Base-by-base conservation (phyloP, 2,888 invertebrate genomes). In the Drosophila acutilabella region DNA sequence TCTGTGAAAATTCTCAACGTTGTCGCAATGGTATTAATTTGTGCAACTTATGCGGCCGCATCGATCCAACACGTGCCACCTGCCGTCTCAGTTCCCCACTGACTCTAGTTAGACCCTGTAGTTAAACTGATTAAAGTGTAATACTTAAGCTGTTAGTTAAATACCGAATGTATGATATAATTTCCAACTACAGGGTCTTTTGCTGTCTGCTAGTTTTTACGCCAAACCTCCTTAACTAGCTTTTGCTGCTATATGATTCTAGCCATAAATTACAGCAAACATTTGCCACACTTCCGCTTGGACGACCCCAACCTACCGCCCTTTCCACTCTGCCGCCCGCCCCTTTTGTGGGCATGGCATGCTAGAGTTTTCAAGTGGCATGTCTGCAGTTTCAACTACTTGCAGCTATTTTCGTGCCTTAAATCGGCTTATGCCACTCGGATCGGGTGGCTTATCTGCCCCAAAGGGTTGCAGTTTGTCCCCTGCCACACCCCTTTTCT, bases 21-120 rank as follows among this genome's bases (percentile, higher is more conserved):
- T 83, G 83, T 83, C 83, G 88, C 88, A 83, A 52, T 66, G 85
- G 70, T 79, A 87, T 83, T 87, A 87, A 87, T 87, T 77, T 87
- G 53, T 79, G 65, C 66, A 87, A 82, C 84, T 87, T 84, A 81
- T 84, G 88, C 75, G 84, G 73, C 79, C 72, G 44, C 72, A 75
- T 76, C 72, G 72, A 66, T 48, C 76, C 72, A 75, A 70, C 72
- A 45, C 33, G 30, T 41, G 51, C 56, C 58, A 33, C 33, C 41
- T 30, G 6, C 26, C n/a, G 8, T 10, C n/a, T 4, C 23, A 13
- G 10, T 10, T 10, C 13, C 10, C 3, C 14, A 6, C 48, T 2
- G 48, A 20, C 16, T 41, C 36, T 36, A 13, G 36, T 13, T 36
- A 36, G 36, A 36, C 36, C 36, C 36, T 36, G 36, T 36, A 36